Evolutionary conservation across 2,888 invertebrate species (phyloP), one percentile per base, ranked within the genome.

Genomic region (Eupsilia transversa): DNA sequence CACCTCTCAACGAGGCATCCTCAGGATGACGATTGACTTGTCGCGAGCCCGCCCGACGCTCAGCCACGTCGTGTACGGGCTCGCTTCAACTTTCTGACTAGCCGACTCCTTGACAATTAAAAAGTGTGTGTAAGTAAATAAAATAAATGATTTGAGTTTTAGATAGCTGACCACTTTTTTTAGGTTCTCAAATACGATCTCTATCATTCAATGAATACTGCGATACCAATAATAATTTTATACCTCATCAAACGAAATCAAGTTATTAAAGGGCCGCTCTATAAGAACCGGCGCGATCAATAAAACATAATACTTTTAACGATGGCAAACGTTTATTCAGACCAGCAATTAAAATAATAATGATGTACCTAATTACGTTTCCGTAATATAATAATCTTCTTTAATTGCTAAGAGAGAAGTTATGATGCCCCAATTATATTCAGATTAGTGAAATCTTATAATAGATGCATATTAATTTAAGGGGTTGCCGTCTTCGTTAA

Each of bases 291-390:
- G 38, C 49, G 23, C 79, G 70, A 79, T 85, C 85, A 72, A 85
- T 87, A 82, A 74, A 77, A 82, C 41, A 52, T 76, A 82, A 82
- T 85, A 82, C 60, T 77, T 86, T 77, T 82, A 82, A 79, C 64
- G 73, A 79, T 57, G 69, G 35, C 70, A 71, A 86, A 72, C 72
- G 69, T 82, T 86, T 73, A 76, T 77, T 80, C 77, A 76, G 64
- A 71, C 69, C 46, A 63, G 65, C 72, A 86, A 84, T 86, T 85
- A 82, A 82, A 85, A 84, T 86, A 74, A 77, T 79, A 84, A 85
- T 77, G 46, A 82, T 79, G 64, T 72, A 65, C 30, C 74, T 76
- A 81, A 84, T 82, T 77, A 82, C 63, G 69, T 61, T 84, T 72
- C 59, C 27, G 33, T 59, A 49, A 52, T 61, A 30, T 61, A 68